Conservation (phyloP, 2,888 invertebrate species). For the Alentia gelatinosa region DNA sequence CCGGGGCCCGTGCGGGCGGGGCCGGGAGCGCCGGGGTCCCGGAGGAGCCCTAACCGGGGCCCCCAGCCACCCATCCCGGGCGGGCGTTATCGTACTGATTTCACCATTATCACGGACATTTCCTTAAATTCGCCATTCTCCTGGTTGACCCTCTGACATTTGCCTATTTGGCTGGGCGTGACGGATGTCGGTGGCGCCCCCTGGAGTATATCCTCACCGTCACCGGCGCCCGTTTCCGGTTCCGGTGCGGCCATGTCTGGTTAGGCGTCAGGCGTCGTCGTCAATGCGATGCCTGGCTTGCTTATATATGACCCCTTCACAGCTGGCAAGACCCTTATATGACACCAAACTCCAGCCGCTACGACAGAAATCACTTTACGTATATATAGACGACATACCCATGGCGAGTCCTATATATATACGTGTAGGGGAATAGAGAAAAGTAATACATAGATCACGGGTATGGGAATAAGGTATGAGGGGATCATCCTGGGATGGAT, state of each 20-base stretch:
- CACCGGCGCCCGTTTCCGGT: background rate
- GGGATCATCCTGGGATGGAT: no score
- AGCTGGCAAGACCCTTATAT: no score
- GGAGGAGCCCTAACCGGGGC: background rate
- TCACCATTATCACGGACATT: slow-evolving; percentile 45
- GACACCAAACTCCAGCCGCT: no score
- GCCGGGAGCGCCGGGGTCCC: slow-evolving; percentile 1
- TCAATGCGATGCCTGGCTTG: no score
- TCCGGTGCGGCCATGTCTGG: background rate
- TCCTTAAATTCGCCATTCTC: slow-evolving; percentile 50
- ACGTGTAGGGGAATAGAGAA: no score
- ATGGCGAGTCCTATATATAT: no score
- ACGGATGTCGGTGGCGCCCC: slow-evolving; percentile 26
- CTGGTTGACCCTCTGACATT: slow-evolving; percentile 45
- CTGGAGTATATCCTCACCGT: background rate
- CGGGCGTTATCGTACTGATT: slow-evolving; percentile 43
- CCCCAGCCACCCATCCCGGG: background rate
- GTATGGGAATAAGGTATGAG: no score
- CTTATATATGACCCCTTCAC: no score
- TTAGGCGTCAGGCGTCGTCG: no score
- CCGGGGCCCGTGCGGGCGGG: background rate
- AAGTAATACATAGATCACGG: no score
- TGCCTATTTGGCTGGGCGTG: slow-evolving; percentile 44
- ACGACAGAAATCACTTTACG: no score
- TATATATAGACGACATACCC: no score